Base-by-base conservation (phyloP, 2,797 vertebrate species). In the Enteromius fasciolatus region DNA sequence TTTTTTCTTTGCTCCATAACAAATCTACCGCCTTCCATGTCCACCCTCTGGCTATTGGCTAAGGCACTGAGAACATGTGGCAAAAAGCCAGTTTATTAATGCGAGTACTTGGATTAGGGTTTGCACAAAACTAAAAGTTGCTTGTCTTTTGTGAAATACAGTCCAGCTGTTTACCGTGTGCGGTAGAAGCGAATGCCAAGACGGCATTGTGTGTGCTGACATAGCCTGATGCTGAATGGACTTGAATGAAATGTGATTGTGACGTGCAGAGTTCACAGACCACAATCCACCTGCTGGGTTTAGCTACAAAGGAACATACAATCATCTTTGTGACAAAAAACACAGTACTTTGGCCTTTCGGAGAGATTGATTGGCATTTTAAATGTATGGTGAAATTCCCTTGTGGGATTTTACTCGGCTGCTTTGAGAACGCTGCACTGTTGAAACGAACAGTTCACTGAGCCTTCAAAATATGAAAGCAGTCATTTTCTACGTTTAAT, bases 121-220 rank as follows among this genome's bases (percentile, higher is more conserved):
- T 67, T 61, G 70, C 75, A 68, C 48, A 84, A 63, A 46, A n/a
- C 80, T 66, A 83, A 83, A 87, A 74, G 61, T 83, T 84, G 52
- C 86, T 80, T 79, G 78, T 63, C 64, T 82, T 80, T 88, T 84
- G 87, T 91, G 91, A 92, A 93, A 93, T 89, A 90, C 87, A 77
- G 90, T 89, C 87, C 93, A 94, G 93, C 93, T 94, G 92, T 91
- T 90, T 94, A 88, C 92, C 92, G 91, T 90, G 90, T 93, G 92
- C 83, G 92, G 92, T 91, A 90, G 87, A 89, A 89, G 89, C 86
- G 89, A 91, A 90, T 85, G 83, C 91, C 90, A 92, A 89, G 83
- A 93, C 89, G 88, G 39, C 79, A 91, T 93, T 93, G 88, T 90
- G 89, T 90, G 88, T 87, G 85, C 85, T 66, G 70, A 63, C 48